Percentiles rank a stretch among this genome's conserved stretches.
Evolutionary conservation across 1,140 invertebrate species (phyloP).

Genomic region (Cecropterus lyciades): DNA sequence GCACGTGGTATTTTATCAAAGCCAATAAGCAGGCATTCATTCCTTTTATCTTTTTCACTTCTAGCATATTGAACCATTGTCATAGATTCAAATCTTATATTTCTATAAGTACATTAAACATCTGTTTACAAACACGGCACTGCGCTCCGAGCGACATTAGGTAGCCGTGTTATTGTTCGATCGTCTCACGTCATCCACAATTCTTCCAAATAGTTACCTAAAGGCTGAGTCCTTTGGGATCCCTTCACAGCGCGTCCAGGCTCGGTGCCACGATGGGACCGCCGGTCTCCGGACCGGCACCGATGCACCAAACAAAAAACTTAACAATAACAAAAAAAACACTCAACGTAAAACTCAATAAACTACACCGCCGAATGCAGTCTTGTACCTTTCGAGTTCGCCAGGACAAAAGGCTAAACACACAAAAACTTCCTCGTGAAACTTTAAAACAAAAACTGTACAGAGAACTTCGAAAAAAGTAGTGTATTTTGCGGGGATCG

Average conservation of each 20-base stretch:
- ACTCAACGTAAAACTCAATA: constrained; percentile 77
- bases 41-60: not conserved
- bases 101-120: constrained; percentile 10
- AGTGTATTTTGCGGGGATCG: constrained; percentile 69
- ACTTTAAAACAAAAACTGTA: constrained; percentile 80
- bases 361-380: constrained; percentile 70
- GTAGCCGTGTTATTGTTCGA: constrained; percentile 21
- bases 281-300: constrained; percentile 75
- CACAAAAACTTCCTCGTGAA: constrained; percentile 75
- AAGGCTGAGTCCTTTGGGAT: constrained; percentile 75
- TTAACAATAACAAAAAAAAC: constrained; percentile 82
- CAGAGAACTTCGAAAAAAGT: constrained; percentile 82
- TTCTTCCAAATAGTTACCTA: constrained; percentile 65
- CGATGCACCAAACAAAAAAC: constrained; percentile 83
- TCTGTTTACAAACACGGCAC: constrained; percentile 45
- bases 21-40: not conserved
- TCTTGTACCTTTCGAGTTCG: constrained; percentile 69
- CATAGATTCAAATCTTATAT: not conserved
- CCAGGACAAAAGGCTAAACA: constrained; percentile 67
- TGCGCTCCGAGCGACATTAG: constrained; percentile 35
- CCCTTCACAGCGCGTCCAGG: constrained; percentile 71
- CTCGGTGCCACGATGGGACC: constrained; percentile 69
- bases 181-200: constrained; percentile 17
- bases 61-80: not conserved
- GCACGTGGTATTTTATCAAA: constrained; percentile 43